These are phyloP conservation scores for Tamandua tetradactyla DNA, from an alignment of 2,797 vertebrate species.

Conservation along the genomic window DNA sequence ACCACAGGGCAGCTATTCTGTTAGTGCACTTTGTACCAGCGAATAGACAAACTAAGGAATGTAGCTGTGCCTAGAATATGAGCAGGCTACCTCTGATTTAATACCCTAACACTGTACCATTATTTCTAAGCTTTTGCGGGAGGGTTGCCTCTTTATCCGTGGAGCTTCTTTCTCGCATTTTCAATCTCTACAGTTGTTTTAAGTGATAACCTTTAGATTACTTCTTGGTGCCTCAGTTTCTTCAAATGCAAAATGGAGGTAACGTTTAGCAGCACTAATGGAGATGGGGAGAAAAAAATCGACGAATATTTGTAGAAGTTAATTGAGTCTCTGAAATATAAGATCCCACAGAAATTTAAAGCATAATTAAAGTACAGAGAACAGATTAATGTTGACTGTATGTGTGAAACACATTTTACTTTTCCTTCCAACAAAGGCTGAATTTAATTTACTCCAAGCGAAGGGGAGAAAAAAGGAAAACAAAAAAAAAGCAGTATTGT, in stretches of 20 bases:
- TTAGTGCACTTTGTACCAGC: slow-evolving; percentile 47
- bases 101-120: neutral
- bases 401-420: slow-evolving; percentile 79
- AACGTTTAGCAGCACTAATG: neutral
- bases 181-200: neutral
- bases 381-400: slow-evolving; percentile 80
- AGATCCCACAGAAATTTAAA: slow-evolving; percentile 71
- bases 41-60: slow-evolving; percentile 58
- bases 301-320: slow-evolving; percentile 78
- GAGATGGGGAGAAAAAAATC: neutral
- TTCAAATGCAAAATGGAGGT: neutral
- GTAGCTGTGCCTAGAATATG: slow-evolving; percentile 56
- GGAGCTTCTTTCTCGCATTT: neutral
- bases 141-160: neutral
- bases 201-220: neutral
- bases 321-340: slow-evolving; percentile 67
- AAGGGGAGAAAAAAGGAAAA: neutral
- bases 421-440: slow-evolving; percentile 80
- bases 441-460: slow-evolving; percentile 76
- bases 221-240: slow-evolving; percentile 71
- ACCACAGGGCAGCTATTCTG: slow-evolving; percentile 63
- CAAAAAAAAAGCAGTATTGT: slow-evolving; percentile 62
- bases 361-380: slow-evolving; percentile 78
- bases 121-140: neutral
- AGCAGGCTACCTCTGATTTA: slow-evolving; percentile 53